Evolutionary conservation across 1,140 invertebrate genomes (phyloP).

Genomic region (Drosophila orosa): DNA sequence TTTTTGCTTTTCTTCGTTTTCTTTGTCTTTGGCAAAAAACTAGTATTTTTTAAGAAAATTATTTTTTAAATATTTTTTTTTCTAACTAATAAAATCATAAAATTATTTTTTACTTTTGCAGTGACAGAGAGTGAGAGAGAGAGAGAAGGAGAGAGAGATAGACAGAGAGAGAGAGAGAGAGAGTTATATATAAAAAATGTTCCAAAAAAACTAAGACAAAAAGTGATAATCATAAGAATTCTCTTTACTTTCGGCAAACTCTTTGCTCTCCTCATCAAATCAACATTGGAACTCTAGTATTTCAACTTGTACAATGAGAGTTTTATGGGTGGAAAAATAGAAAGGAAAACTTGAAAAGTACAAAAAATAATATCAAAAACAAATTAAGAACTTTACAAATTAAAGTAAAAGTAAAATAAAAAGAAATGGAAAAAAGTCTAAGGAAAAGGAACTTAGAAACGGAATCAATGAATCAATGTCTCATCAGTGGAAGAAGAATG

Average conservation of each 20-base stretch:
- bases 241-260: constrained; percentile 26
- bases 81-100: constrained; percentile 48
- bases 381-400: constrained; percentile 38
- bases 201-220: constrained; percentile 61
- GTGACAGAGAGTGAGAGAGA: constrained; percentile 36
- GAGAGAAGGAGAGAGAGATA: constrained; percentile 24
- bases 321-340: constrained; percentile 22
- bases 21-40: constrained; percentile 63
- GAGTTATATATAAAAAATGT: constrained; percentile 40
- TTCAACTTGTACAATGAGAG: constrained; percentile 43
- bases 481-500: constrained; percentile 50
- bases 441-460: constrained; percentile 26
- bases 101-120: constrained; percentile 50
- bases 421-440: constrained; percentile 11
- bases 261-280: constrained; percentile 35
- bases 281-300: constrained; percentile 40
- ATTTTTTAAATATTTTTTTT: constrained; percentile 27
- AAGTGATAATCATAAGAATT: constrained; percentile 35
- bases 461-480: constrained; percentile 41
- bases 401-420: constrained; percentile 11
- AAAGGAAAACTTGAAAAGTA: constrained; percentile 18
- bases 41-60: constrained; percentile 41
- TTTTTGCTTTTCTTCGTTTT: constrained; percentile 80
- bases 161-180: constrained; percentile 32
- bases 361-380: constrained; percentile 11